A percentile compares a stretch with the other conserved stretches of the same genome.
phyloP scores from a whole-genome alignment of 1,140 invertebrate genomes.

The Sesamia nonagrioides region DNA sequence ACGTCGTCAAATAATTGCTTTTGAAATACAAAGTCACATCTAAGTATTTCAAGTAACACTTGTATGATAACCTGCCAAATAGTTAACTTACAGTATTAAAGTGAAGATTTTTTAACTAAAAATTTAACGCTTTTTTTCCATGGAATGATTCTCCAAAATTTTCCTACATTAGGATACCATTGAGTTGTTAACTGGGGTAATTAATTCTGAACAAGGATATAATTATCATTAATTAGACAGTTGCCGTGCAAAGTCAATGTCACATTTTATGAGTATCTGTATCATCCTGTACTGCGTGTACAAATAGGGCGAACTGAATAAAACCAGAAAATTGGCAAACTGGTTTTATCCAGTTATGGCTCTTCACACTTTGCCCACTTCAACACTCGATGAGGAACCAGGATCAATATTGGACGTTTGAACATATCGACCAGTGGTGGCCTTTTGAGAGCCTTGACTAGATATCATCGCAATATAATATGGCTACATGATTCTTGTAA shows the following conservation, averaged over 20 bases:
- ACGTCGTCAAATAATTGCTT: constrained; percentile 8
- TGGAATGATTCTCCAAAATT: neutral
- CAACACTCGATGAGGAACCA: neutral
- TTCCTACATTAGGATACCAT: neutral
- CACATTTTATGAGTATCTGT: constrained; percentile 36
- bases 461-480: constrained; percentile 20
- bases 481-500: neutral
- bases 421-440: constrained; percentile 23
- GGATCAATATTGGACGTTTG: constrained; percentile 24
- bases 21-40: neutral
- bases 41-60: neutral
- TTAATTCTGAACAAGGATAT: constrained; percentile 51
- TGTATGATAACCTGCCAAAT: neutral
- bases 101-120: neutral
- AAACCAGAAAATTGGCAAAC: constrained; percentile 31
- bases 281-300: neutral
- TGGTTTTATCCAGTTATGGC: constrained; percentile 39
- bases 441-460: constrained; percentile 22
- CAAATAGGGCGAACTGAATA: constrained; percentile 35
- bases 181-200: neutral
- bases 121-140: neutral
- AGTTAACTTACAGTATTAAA: no score
- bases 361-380: constrained; percentile 14
- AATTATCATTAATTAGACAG: constrained; percentile 45
- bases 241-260: constrained; percentile 53